These are phyloP conservation scores for Fragum sueziense DNA, from an alignment of 2,888 invertebrate genomes.

Conservation along the genomic window DNA sequence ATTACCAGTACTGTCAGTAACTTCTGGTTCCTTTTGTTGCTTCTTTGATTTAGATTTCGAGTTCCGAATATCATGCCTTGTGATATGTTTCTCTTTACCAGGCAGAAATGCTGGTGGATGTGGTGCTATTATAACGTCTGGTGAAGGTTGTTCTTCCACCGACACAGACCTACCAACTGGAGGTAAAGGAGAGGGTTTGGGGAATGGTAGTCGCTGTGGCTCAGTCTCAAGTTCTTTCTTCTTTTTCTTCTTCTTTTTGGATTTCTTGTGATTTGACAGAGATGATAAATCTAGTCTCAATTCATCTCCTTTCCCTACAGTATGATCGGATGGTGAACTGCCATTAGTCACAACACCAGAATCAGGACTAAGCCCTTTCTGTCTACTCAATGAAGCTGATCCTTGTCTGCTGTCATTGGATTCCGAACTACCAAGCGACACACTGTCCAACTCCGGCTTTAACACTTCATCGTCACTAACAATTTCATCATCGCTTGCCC, in stretches of 20 bases:
- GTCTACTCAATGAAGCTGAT: slow-evolving; percentile 41
- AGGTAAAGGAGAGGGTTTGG: slow-evolving; percentile 71
- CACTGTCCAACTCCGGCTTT: slow-evolving; percentile 59
- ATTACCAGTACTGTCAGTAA: not conserved
- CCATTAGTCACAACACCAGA: slow-evolving; percentile 78
- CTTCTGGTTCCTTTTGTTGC: not conserved
- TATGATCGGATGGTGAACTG: slow-evolving; percentile 63
- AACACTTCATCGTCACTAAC: slow-evolving; percentile 70
- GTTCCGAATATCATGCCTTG: slow-evolving; percentile 5
- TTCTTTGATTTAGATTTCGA: slow-evolving; percentile 1
- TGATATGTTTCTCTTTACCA: slow-evolving; percentile 12
- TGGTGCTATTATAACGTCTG: not conserved
- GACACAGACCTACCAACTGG: slow-evolving; percentile 64
- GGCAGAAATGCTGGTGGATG: slow-evolving; percentile 14
- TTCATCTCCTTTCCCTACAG: slow-evolving; percentile 27
- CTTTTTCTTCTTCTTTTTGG: slow-evolving; percentile 62
- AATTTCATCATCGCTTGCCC: slow-evolving; percentile 77
- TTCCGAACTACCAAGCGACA: slow-evolving; percentile 68
- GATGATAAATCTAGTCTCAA: slow-evolving; percentile 47
- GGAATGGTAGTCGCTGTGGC: slow-evolving; percentile 69
- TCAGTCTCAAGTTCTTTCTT: slow-evolving; percentile 59
- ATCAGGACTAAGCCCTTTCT: slow-evolving; percentile 66
- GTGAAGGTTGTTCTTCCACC: slow-evolving; percentile 8
- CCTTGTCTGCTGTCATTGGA: slow-evolving; percentile 62
- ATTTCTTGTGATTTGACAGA: slow-evolving; percentile 40